Evolutionary conservation across 2,888 invertebrate genomes (phyloP).

Genomic region (Dolichopus griseipennis): DNA sequence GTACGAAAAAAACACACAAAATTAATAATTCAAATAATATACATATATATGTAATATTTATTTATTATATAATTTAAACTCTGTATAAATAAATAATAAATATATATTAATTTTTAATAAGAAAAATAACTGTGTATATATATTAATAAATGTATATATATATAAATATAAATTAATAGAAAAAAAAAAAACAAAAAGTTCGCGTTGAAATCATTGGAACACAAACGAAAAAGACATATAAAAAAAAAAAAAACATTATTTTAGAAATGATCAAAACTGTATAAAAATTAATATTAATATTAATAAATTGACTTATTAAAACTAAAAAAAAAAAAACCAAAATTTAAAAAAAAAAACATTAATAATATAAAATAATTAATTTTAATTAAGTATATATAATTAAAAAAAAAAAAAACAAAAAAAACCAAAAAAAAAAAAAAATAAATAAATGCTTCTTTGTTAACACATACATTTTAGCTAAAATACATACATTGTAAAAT

Average conservation of each 20-base stretch:
- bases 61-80: not conserved
- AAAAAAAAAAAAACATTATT: slow-evolving; percentile 13
- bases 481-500: slow-evolving; percentile 28
- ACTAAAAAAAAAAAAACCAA: slow-evolving; percentile 7
- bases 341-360: slow-evolving; percentile 1
- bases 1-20: not conserved
- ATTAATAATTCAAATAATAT: not conserved
- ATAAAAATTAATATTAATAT: slow-evolving; percentile 13
- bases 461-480: slow-evolving; percentile 34
- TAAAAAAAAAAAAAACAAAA: slow-evolving; percentile 18
- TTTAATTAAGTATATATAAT: slow-evolving; percentile 18
- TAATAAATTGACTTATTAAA: not conserved
- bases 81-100: too few species aligned
- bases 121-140: slow-evolving; percentile 2
- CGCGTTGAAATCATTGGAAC: slow-evolving; percentile 10
- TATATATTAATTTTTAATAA: too few species aligned
- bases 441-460: slow-evolving; percentile 37
- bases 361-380: slow-evolving; percentile 11
- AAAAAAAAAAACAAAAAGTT: slow-evolving; percentile 12
- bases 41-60: not conserved
- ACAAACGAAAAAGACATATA: slow-evolving; percentile 13
- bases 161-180: slow-evolving; percentile 12
- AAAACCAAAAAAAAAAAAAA: slow-evolving; percentile 20
- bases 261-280: slow-evolving; percentile 15
- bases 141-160: slow-evolving; percentile 19